Base-by-base conservation (phyloP, 2,888 invertebrate species). In the Caenorhabditis sinica region DNA sequence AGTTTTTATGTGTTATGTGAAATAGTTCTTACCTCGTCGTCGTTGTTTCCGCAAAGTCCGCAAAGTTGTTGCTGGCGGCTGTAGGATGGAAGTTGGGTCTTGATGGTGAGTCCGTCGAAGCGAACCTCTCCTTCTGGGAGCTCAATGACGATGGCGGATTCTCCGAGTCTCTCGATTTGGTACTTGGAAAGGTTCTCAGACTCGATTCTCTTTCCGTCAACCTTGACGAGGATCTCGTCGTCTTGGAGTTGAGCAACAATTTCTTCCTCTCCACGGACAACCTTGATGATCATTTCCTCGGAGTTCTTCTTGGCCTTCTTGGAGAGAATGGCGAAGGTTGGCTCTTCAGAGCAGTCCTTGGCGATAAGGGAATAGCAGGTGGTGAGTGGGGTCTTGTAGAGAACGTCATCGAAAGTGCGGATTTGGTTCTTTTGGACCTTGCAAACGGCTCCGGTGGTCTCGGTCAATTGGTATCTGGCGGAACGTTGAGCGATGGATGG, bases 341-440 rank as follows among this genome's bases (percentile, higher is more conserved):
- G 89, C 83, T 88, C 74, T 25, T 91, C 88, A 20, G 93, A 92
- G 89, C 93, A 93, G 88, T 94, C 93, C 90, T 93, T 93, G 87
- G 93, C 93, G 79, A 94, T 82, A 25, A 94, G 90, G 73, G 93
- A 92, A 88, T 92, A 93, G 90, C 93, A 94, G 72, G 84, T 88
- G 74, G 90, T 89, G 65, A 92, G 79, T 53, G 92, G 90, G 49
- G 89, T 90, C 45, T 89, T 87, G 88, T 88, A 91, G 76, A 76
- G 73, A 53, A 90, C 87, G 43, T 89, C 88, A 75, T 93, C 93
- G 88, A 93, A 93, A 66, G 92, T 93, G 73, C 81, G 68, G 76
- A 93, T 81, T 58, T 83, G 76, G 60, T 87, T 79, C 49, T 61
- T 63, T 74, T 84, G 60, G 49, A 89, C 86, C 45, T 82, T 82